These are phyloP conservation scores for Zaprionus bogoriensis DNA, from an alignment of 2,888 invertebrate genomes.

Conservation along the genomic window DNA sequence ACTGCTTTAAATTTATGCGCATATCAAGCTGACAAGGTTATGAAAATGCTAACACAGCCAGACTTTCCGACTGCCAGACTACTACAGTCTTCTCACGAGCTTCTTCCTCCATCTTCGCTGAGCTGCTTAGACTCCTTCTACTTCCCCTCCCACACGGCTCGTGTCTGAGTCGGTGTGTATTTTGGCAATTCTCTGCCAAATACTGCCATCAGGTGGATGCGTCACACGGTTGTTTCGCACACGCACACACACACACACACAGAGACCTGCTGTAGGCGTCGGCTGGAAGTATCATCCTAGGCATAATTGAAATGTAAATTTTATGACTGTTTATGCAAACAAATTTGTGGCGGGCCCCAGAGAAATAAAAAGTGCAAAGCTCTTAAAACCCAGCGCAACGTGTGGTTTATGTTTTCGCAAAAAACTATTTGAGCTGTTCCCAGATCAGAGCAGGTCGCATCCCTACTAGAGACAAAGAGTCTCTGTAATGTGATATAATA, in stretches of 20 bases:
- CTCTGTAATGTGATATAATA: too few species aligned
- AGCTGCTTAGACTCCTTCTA: conserved; percentile 9
- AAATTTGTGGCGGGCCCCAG: conserved; percentile 41
- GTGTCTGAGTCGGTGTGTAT: conserved; percentile 5
- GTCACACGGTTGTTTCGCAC: conserved; percentile 47
- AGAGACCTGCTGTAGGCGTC: background rate
- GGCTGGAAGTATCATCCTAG: conserved; percentile 21
- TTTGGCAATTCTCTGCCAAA: conserved; percentile 21
- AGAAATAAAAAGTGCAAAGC: conserved; percentile 16
- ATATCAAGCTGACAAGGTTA: conserved; percentile 78
- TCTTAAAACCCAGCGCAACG: background rate
- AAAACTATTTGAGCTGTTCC: background rate
- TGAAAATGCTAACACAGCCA: conserved; percentile 70
- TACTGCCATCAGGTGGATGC: conserved; percentile 31
- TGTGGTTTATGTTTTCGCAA: background rate
- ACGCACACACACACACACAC: background rate
- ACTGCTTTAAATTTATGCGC: conserved; percentile 76
- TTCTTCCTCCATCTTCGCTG: background rate
- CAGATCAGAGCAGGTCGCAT: background rate
- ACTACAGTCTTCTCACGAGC: background rate
- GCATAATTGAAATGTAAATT: conserved; percentile 75
- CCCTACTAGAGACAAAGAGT: too few species aligned
- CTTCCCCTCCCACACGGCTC: conserved; percentile 6
- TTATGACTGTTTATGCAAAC: conserved; percentile 44
- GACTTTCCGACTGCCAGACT: background rate